Percentiles rank a stretch among this genome's conserved stretches.
Evolutionary conservation across 2,797 vertebrate genomes (phyloP).

Genomic region (Cottoperca gobio): DNA sequence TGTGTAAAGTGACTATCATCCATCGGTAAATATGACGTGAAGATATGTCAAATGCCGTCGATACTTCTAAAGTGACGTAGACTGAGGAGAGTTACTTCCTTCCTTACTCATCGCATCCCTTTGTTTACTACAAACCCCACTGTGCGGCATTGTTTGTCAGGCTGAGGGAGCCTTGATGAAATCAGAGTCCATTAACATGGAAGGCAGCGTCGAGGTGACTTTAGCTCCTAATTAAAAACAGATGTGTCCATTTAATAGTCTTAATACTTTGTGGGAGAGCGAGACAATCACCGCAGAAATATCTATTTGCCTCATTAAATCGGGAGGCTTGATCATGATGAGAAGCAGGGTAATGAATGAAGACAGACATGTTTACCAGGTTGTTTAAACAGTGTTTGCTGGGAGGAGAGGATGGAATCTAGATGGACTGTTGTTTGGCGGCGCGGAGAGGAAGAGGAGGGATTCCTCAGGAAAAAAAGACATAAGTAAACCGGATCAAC

Average conservation of each 20-base stretch:
- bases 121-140: slow-evolving; percentile 69
- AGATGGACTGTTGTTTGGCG: slow-evolving; percentile 69
- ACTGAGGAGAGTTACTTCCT: slow-evolving; percentile 9
- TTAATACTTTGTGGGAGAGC: slow-evolving; percentile 89
- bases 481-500: neutral
- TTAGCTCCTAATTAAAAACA: slow-evolving; percentile 90
- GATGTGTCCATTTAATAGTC: slow-evolving; percentile 92
- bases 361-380: slow-evolving; percentile 88
- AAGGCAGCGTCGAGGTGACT: slow-evolving; percentile 88
- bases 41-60: slow-evolving; percentile 2
- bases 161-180: slow-evolving; percentile 77
- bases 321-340: slow-evolving; percentile 87
- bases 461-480: slow-evolving; percentile 17
- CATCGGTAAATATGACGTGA: neutral
- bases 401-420: slow-evolving; percentile 69
- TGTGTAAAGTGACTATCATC: neutral
- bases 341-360: slow-evolving; percentile 87
- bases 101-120: slow-evolving; percentile 37
- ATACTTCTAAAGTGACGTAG: neutral
- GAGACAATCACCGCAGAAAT: slow-evolving; percentile 88
- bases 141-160: slow-evolving; percentile 70
- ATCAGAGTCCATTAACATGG: slow-evolving; percentile 87
- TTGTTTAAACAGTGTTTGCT: slow-evolving; percentile 84
- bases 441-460: slow-evolving; percentile 34
- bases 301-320: slow-evolving; percentile 90